These are phyloP conservation scores for Listrodromus nycthemerus DNA, from an alignment of 2,888 invertebrate genomes.

Conservation along the genomic window DNA sequence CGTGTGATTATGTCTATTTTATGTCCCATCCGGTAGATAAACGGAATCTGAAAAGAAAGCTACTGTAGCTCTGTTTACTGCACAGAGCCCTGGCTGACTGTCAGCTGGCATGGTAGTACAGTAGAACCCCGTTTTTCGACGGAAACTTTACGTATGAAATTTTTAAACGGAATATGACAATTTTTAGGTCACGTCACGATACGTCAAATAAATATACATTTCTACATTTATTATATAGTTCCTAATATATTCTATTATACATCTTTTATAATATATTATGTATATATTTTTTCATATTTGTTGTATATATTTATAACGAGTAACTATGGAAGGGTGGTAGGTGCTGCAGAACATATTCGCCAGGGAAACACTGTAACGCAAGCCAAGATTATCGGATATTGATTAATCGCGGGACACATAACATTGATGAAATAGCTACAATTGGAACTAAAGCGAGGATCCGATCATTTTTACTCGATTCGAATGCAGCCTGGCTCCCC, in stretches of 20 bases:
- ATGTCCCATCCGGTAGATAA: background rate
- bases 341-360: slow-evolving; percentile 50
- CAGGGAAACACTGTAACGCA: slow-evolving; percentile 48
- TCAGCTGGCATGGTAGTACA: background rate
- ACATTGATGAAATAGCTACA: slow-evolving; percentile 24
- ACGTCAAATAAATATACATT: slow-evolving; percentile 18
- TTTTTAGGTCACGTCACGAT: background rate
- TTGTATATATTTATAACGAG: slow-evolving; percentile 50
- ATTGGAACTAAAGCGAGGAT: slow-evolving; percentile 9
- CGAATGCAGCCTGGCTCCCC: background rate
- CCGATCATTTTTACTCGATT: background rate
- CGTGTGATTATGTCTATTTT: background rate
- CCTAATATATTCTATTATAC: slow-evolving; percentile 49
- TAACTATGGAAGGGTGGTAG: slow-evolving; percentile 39
- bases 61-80: background rate
- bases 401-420: background rate
- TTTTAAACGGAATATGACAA: background rate
- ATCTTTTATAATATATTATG: slow-evolving; percentile 40
- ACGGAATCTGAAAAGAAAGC: background rate
- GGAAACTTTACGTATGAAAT: background rate
- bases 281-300: slow-evolving; percentile 20
- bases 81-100: background rate
- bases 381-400: slow-evolving; percentile 34
- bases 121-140: background rate
- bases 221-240: slow-evolving; percentile 52